Percentiles rank a stretch among this genome's conserved stretches.
Conservation (phyloP, 2,113 vertebrate genomes). For the Chascanopsetta lugubris region DNA sequence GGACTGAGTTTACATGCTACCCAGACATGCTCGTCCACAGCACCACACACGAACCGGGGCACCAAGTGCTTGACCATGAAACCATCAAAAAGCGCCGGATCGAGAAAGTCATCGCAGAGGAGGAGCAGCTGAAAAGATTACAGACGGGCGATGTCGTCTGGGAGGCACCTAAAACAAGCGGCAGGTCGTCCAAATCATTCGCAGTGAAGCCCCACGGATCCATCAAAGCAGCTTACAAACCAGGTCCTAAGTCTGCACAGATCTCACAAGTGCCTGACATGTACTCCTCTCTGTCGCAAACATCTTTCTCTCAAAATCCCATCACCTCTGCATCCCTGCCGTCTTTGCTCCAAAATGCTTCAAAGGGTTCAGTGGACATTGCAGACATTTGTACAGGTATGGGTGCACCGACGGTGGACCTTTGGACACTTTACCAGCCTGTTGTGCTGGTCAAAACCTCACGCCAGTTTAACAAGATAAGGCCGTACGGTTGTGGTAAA, state of each 20-base stretch:
- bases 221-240: conserved; percentile 2
- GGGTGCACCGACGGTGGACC: conserved; percentile 69
- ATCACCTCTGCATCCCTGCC: background rate
- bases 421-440: conserved; percentile 76
- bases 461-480: conserved; percentile 34
- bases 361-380: background rate
- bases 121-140: conserved; percentile 58
- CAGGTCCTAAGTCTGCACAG: background rate
- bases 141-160: conserved; percentile 56
- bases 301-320: background rate
- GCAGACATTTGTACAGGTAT: conserved; percentile 44
- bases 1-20: conserved; percentile 70
- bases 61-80: conserved; percentile 63
- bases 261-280: conserved; percentile 49
- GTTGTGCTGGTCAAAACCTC: conserved; percentile 61
- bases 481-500: conserved; percentile 62
- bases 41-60: conserved; percentile 64
- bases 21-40: conserved; percentile 68
- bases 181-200: conserved; percentile 9
- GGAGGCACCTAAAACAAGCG: conserved; percentile 17
- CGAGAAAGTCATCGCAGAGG: conserved; percentile 52
- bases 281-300: conserved; percentile 3
- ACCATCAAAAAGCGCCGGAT: conserved; percentile 66
- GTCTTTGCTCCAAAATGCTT: conserved; percentile 11
- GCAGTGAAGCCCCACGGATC: conserved; percentile 7